phyloP scores from a whole-genome alignment of 2,797 vertebrate genomes.

The Halcyon chelicuti region DNA sequence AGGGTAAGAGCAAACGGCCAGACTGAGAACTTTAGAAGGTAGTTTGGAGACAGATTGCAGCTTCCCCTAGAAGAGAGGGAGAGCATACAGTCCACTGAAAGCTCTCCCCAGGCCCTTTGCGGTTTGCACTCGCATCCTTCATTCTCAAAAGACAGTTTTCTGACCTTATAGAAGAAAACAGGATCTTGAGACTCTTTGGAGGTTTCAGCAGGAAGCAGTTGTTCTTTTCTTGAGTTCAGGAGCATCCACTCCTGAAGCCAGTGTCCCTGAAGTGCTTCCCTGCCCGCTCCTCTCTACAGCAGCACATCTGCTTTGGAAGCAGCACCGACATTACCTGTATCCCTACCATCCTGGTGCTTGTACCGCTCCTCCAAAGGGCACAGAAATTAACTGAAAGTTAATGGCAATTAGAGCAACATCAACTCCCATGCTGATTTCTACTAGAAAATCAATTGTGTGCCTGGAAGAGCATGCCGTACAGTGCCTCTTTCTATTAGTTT shows the following conservation, averaged over 20 bases:
- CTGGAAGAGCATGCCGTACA: background rate
- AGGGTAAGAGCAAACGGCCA: background rate
- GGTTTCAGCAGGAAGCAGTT: background rate
- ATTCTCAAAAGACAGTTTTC: background rate
- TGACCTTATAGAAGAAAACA: background rate
- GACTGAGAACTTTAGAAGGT: constrained; percentile 9
- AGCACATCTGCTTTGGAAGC: rapidly evolving
- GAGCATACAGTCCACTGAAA: background rate
- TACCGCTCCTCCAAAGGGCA: background rate
- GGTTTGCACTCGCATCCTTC: background rate
- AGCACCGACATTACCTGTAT: background rate
- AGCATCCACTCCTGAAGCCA: rapidly evolving
- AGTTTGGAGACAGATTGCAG: background rate
- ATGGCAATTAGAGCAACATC: constrained; percentile 23
- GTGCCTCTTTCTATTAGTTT: background rate
- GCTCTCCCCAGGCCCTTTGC: background rate
- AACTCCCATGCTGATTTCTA: constrained; percentile 23
- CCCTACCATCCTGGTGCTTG: background rate
- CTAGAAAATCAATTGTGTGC: constrained; percentile 12
- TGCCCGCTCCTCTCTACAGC: background rate
- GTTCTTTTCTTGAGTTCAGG: background rate
- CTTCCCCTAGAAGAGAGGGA: background rate
- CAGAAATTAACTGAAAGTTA: constrained; percentile 46
- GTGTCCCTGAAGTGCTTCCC: background rate
- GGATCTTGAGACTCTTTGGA: background rate